Base-by-base conservation (phyloP, 2,113 vertebrate genomes). In the Tiliqua scincoides region DNA sequence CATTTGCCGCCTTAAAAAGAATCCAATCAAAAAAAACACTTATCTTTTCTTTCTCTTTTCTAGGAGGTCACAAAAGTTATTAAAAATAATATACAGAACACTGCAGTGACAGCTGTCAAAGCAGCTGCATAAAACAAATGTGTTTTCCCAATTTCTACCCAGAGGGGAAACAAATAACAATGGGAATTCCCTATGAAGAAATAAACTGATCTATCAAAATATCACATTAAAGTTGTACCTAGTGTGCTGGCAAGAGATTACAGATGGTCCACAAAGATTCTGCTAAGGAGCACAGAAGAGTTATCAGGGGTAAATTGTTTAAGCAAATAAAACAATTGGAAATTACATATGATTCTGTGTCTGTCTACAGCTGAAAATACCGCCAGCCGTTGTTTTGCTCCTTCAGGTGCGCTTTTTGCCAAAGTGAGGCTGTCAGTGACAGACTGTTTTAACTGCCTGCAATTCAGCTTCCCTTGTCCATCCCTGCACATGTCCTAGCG, bases 31-130 rank as follows among this genome's bases (percentile, higher is more conserved):
- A 8, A 83, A 85, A 62, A 80, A 80, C 12, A 91, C 9, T 62
- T 2, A 80, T 70, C 70, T 27, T 71, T 89, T 93, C 40, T 32
- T 3, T 68, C 48, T 61, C 8, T 25, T 92, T 92, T 18, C 48
- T 74, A 88, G 4, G 54, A 86, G 77, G 72, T 89, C 90, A 91
- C 83, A 88, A 92, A 91, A 89, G 76, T 85, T 92, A 86, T 59
- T 87, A 89, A 87, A 94, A 95, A 86, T 54, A 82, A 61, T 30
- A 85, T 88, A 87, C 89, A 90, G 80, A 70, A 88, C 75, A 88
- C 67, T 87, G 61, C 89, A 93, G 93, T 94, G 95, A 94, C 93
- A 97, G 91, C 85, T 96, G 92, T 85, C 59, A 40, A 81, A 86
- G 78, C 78, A 86, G 78, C 85, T 86, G 83, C 90, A 91, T 88